Base-by-base conservation (phyloP, 2,888 invertebrate species). In the Drosophila borealis region DNA sequence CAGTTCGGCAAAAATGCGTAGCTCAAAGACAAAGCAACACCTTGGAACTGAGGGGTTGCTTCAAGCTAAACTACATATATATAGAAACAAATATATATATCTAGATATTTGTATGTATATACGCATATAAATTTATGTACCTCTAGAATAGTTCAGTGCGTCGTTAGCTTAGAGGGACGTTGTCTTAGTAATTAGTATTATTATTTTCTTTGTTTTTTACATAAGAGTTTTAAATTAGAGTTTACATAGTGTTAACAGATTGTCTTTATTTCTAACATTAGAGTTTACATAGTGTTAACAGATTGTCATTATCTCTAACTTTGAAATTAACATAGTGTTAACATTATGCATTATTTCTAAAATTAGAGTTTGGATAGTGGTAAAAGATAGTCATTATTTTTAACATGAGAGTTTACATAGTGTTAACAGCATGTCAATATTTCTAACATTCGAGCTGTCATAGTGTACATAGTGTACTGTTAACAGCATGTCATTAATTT, bases 11-110 rank as follows among this genome's bases (percentile, higher is more conserved):
- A 59, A 66, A 65, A 64, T 83, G 83, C 86, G 83, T 88, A 73
- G 67, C 65, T 74, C 72, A 74, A 69, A 70, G 70, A 83, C 83
- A 85, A 83, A 83, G 83, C 82, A 83, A 83, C 83, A 83, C 83
- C 88, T 83, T 88, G 87, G 69, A 53, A 71, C 36, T 11, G 65
- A 64, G 66, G 72, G 79, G 79, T 79, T 65, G 68, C 60, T 71
- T 34, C 9, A 39, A 54, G 42, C 59, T 37, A 55, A 14, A 49
- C n/a, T 51, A 45, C 33, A 60, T 9, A 51, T 33, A 63, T 51
- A 45, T 10, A 19, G 2, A 8, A 29, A 29, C 29, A 29, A 17
- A 79, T 61, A 63, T 39, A 34, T 36, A 60, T 56, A 45, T 13
- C 14, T 25, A 72, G 61, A 62, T 50, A 37, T 37, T 8, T n/a